Base-by-base conservation (phyloP, 2,113 vertebrate species). In the Thamnaconus septentrionalis region DNA sequence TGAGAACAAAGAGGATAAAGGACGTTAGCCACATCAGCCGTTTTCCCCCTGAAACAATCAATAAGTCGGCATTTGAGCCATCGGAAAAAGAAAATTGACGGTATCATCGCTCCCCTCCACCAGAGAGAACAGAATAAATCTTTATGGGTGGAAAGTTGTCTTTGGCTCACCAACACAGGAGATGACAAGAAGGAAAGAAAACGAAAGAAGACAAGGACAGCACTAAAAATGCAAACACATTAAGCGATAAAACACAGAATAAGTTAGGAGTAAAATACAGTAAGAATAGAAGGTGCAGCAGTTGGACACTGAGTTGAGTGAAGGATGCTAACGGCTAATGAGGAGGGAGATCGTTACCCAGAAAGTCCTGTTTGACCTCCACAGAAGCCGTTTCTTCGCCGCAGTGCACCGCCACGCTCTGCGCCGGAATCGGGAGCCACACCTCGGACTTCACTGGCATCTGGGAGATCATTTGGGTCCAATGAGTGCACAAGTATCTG, bases 361-460 rank as follows among this genome's bases (percentile, higher is more conserved):
- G 71, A 59, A 91, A 84, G 79, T 89, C 76, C 50, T 53, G 57
- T 18, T 84, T 80, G 78, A 89, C 87, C 65, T 80, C 73, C 0
- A 89, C 12, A 44, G 51, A 43, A 66, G 89, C 75, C 42, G 52
- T 41, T 10, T 5, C 49, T 45, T 89, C 88, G 0, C 72, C 79
- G 31, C 91, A 92, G 41, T 1, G 69, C 40, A 59, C 89, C 0
- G 10, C 56, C 7, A 89, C 69, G 8, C 76, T 87, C 51, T 59
- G 5, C 0, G 84, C 72, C 0, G 78, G 53, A 41, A 75, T 40
- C 0, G 80, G 83, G 4, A 52, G 41, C 3, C 0, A 46, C 53
- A 59, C 46, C 1, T 81, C 56, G 41, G 75, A 64, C 9, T 8
- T 61, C 57, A 71, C 66, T 61, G n/a, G 42, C 53, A 74, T 66